phyloP scores from a whole-genome alignment of 2,888 invertebrate species.

The Crematogaster levior region DNA sequence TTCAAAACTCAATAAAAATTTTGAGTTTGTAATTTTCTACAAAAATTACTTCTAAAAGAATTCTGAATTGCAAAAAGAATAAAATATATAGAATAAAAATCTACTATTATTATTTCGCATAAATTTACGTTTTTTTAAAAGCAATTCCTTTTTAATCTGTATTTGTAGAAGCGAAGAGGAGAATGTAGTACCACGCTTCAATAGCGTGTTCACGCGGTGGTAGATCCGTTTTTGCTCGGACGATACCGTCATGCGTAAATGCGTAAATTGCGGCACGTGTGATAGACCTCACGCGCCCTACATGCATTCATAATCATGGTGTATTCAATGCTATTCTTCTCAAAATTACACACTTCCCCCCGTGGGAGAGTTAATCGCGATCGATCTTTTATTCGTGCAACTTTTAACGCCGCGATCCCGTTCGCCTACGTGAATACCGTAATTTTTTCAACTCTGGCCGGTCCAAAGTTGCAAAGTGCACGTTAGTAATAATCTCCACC shows the following conservation, averaged over 20 bases:
- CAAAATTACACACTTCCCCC: conserved; percentile 46
- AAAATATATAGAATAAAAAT: not conserved
- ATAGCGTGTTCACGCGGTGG: conserved; percentile 30
- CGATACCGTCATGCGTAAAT: conserved; percentile 59
- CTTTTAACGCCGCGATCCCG: conserved; percentile 46
- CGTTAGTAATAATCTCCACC: conserved; percentile 9
- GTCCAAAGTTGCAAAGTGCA: conserved; percentile 19
- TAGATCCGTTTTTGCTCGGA: conserved; percentile 48
- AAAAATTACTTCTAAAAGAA: not conserved
- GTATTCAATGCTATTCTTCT: conserved; percentile 47
- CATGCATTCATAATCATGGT: conserved; percentile 55
- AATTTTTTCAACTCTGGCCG: conserved; percentile 6
- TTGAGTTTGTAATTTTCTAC: not conserved
- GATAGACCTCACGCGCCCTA: conserved; percentile 53
- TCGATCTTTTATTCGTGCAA: conserved; percentile 47
- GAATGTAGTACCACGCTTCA: conserved; percentile 11
- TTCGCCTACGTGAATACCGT: conserved; percentile 32
- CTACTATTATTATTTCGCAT: conserved; percentile 10
- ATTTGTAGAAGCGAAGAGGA: not conserved
- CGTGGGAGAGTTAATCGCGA: conserved; percentile 42
- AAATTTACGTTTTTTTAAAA: not conserved
- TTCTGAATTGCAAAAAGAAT: not conserved
- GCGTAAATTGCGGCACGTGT: conserved; percentile 59
- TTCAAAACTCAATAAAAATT: not conserved
- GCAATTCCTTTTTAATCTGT: not conserved